Base-by-base conservation (phyloP, 2,888 invertebrate genomes). In the Lampropteryx suffumata region DNA sequence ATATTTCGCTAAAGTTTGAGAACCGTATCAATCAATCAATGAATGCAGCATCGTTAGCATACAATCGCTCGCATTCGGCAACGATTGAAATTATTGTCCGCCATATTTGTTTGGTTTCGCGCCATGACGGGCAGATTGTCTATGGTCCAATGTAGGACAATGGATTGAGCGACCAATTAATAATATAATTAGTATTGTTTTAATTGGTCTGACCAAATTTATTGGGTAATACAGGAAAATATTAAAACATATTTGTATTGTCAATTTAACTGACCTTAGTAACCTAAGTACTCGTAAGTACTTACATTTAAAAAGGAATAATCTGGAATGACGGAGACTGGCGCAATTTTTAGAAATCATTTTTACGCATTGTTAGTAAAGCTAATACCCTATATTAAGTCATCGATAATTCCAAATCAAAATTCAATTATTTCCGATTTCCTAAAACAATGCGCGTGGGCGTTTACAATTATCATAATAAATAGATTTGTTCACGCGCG, bases 401-500 rank as follows among this genome's bases (percentile, higher is more conserved):
- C 60, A 65, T 69, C 67, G 48, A 69, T 69, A 64, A 66, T 61
- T 64, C 37, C 47, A 42, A 59, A 67, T 68, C 73, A 39, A 49
- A 52, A 57, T 59, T 69, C 63, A 62, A 69, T 73, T 68, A 71
- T 83, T 68, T 83, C 82, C 83, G 81, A 73, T 73, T 66, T 52
- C 55, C 57, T 61, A 65, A 73, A 68, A 76, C 76, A 76, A 76
- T 76, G 59, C 51, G 34, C 65, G 57, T 57, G 58, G 59, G 63
- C 55, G 46, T 24, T 35, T 13, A 5, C 17, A 12, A 82, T 85
- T 85, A 75, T 33, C 84, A 85, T 85, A 85, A 85, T 84, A 80
- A 77, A 83, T 60, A 74, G 78, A 85, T 85, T 85, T 84, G 77
- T 82, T 76, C 68, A 71, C 82, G 60, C 42, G 55, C 45, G 54